These are phyloP conservation scores for Alosa sapidissima DNA, from an alignment of 2,797 vertebrate genomes.

Conservation along the genomic window DNA sequence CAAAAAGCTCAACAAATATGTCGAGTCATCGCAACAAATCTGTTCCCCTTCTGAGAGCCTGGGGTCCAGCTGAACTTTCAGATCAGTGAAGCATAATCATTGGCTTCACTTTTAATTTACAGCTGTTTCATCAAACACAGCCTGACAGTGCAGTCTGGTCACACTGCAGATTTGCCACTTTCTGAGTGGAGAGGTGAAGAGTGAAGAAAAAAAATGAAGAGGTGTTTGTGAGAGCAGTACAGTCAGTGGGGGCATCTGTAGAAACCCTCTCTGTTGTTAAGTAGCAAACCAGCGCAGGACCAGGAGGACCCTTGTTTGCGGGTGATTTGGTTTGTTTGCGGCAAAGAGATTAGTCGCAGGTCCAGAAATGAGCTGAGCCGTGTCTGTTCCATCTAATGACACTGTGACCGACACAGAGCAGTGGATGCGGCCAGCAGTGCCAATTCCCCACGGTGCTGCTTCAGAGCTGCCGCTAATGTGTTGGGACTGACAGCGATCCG, in stretches of 20 bases:
- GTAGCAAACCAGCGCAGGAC: too few species aligned
- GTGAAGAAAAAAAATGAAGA: too few species aligned
- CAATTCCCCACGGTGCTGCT: background rate
- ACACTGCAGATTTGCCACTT: background rate
- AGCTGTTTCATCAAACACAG: background rate
- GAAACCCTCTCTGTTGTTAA: background rate
- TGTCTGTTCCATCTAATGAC: background rate
- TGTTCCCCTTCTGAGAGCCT: background rate
- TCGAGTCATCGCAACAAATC: background rate
- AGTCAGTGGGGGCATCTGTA: background rate
- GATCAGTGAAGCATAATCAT: background rate
- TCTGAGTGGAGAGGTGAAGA: background rate
- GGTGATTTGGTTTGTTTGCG: too few species aligned
- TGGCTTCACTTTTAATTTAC: conserved; percentile 4
- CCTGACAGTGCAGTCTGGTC: background rate
- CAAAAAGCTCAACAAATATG: background rate
- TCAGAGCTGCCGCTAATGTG: background rate
- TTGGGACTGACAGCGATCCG: background rate
- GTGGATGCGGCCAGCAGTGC: background rate
- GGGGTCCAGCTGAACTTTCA: background rate
- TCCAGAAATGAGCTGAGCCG: background rate
- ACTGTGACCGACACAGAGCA: background rate
- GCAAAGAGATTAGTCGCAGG: background rate
- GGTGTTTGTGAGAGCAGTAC: too few species aligned
- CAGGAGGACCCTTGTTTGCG: background rate